These are phyloP conservation scores for Acholoe squamosa DNA, from an alignment of 2,888 invertebrate genomes.

Conservation along the genomic window DNA sequence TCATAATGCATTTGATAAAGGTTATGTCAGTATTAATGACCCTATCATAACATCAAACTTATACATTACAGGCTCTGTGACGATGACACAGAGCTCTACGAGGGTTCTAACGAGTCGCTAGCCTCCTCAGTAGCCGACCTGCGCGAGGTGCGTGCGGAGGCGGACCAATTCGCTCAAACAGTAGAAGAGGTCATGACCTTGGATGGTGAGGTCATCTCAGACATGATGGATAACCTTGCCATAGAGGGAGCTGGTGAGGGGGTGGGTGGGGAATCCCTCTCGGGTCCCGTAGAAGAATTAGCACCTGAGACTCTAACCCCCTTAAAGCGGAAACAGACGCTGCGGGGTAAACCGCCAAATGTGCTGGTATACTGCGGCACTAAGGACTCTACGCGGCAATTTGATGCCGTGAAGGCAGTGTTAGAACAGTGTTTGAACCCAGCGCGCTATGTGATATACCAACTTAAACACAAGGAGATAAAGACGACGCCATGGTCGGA, in stretches of 20 bases:
- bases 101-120: conserved; percentile 66
- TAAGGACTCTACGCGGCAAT: conserved; percentile 77
- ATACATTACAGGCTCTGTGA: background rate
- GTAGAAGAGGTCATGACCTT: conserved; percentile 57
- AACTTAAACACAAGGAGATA: conserved; percentile 78
- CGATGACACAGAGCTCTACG: conserved; percentile 17
- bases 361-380: conserved; percentile 81
- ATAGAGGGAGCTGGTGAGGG: conserved; percentile 47
- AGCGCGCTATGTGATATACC: conserved; percentile 79
- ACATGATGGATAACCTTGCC: conserved; percentile 49
- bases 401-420: conserved; percentile 71
- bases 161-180: conserved; percentile 42
- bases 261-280: conserved; percentile 64
- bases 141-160: conserved; percentile 13
- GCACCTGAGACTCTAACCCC: conserved; percentile 68
- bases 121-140: conserved; percentile 60
- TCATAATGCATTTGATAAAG: too few relatives aligned
- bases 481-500: conserved; percentile 78
- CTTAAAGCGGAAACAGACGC: conserved; percentile 29
- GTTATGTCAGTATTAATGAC: too few relatives aligned
- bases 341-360: conserved; percentile 79
- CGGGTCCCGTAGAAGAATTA: conserved; percentile 64
- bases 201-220: conserved; percentile 48
- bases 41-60: too few relatives aligned
- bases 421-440: conserved; percentile 75